Conservation (phyloP, 2,113 vertebrate species). For the Limnothrissa miodon region DNA sequence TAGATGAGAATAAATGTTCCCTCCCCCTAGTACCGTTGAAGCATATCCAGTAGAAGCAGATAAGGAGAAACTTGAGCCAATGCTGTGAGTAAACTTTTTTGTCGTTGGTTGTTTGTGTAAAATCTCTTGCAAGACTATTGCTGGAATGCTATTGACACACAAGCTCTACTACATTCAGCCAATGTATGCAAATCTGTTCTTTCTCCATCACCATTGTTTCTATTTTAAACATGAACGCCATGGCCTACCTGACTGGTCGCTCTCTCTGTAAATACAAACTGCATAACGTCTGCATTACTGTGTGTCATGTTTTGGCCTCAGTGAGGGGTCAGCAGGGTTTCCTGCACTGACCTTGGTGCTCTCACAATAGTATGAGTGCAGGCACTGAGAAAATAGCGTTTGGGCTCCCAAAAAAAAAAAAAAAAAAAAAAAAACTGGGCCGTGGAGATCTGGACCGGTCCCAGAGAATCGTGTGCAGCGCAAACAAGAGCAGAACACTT, state of each 20-base stretch:
- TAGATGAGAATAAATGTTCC: background rate
- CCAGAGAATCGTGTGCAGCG: constrained; percentile 56
- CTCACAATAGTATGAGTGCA: background rate
- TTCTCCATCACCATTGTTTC: background rate
- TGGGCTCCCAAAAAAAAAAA: constrained; percentile 48
- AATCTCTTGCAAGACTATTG: background rate
- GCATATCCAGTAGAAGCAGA: background rate
- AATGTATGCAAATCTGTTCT: constrained; percentile 6
- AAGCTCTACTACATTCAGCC: background rate
- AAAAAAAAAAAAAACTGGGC: constrained; percentile 50
- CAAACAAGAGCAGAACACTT: constrained; percentile 65
- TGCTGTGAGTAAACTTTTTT: background rate
- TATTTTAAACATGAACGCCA: background rate
- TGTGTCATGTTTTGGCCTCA: background rate
- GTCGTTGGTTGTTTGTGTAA: background rate
- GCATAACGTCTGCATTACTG: background rate
- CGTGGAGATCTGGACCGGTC: constrained; percentile 54
- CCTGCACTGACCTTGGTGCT: constrained; percentile 1
- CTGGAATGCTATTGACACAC: constrained; percentile 11
- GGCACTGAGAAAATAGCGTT: constrained; percentile 37
- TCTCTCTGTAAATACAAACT: background rate
- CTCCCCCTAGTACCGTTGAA: background rate
- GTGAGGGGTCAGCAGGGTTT: background rate
- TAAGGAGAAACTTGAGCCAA: background rate
- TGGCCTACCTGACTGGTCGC: background rate